Conservation (phyloP, 2,113 vertebrate genomes). For the Bubalus kerabau region DNA sequence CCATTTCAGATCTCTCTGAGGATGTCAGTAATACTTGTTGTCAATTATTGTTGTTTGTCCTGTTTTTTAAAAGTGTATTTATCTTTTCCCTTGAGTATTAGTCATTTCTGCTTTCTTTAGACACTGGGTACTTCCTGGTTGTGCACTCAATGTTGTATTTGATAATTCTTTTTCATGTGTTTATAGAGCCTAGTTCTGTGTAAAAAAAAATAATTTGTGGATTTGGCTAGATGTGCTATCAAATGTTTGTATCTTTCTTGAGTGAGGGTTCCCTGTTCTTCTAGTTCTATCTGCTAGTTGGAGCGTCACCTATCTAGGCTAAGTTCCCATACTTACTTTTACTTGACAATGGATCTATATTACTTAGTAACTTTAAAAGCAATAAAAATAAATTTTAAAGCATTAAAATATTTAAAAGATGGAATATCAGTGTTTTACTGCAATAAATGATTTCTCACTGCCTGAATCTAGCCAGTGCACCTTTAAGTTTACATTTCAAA, state of each 20-base stretch:
- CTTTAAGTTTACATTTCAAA: background rate
- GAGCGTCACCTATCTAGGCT: background rate
- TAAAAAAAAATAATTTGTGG: background rate
- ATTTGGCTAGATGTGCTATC: background rate
- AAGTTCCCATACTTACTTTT: background rate
- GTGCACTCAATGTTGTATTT: background rate
- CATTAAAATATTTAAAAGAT: background rate
- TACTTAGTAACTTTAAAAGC: background rate
- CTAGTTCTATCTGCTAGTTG: background rate
- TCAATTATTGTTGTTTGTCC: background rate
- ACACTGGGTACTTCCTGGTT: background rate
- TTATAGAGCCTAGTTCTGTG: background rate
- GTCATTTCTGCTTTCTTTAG: background rate
- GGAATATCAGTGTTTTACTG: background rate
- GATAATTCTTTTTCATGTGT: background rate
- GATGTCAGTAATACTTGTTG: background rate
- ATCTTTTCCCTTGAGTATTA: background rate
- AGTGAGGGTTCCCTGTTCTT: background rate
- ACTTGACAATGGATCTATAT: background rate
- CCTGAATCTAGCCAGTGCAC: background rate
- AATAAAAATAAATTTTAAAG: background rate
- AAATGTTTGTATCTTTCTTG: background rate
- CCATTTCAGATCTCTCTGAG: background rate
- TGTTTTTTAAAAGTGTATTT: background rate
- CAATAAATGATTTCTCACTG: background rate